A percentile compares a stretch with the other conserved stretches of the same genome.
Conservation (phyloP, 2,113 vertebrate species). For the Zingel zingel region DNA sequence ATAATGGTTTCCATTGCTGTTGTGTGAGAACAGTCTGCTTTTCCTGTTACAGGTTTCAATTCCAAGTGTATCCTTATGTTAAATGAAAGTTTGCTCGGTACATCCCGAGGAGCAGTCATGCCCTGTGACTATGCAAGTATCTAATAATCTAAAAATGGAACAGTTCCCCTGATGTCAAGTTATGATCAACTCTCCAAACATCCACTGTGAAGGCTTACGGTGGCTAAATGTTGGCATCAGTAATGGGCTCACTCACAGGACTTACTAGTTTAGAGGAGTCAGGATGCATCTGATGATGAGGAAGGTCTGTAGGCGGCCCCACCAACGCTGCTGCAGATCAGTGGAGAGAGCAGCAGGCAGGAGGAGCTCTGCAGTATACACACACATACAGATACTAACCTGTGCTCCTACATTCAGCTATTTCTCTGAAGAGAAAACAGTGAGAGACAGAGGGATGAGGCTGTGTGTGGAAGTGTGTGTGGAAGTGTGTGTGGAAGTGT, state of each 20-base stretch:
- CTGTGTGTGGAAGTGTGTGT: not conserved
- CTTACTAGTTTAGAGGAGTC: conserved; percentile 71
- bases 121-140: conserved; percentile 60
- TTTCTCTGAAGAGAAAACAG: conserved; percentile 42
- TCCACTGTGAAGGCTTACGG: conserved; percentile 59
- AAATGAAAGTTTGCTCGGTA: conserved; percentile 28
- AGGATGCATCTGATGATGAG: conserved; percentile 79
- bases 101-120: conserved; percentile 30
- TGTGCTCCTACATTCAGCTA: conserved; percentile 42
- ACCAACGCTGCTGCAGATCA: conserved; percentile 78
- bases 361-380: conserved; percentile 48
- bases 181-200: conserved; percentile 70
- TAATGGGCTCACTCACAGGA: conserved; percentile 78
- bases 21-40: conserved; percentile 40
- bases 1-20: conserved; percentile 44
- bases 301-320: conserved; percentile 76
- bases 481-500: conserved; percentile 15
- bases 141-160: conserved; percentile 77
- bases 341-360: conserved; percentile 72
- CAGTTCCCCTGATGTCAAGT: conserved; percentile 66
- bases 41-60: conserved; percentile 48
- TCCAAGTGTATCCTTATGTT: conserved; percentile 55
- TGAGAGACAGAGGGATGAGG: conserved; percentile 19
- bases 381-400: conserved; percentile 38
- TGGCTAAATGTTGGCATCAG: conserved; percentile 75